phyloP scores from a whole-genome alignment of 1,140 invertebrate species.

The Zaprionus ghesquierei region DNA sequence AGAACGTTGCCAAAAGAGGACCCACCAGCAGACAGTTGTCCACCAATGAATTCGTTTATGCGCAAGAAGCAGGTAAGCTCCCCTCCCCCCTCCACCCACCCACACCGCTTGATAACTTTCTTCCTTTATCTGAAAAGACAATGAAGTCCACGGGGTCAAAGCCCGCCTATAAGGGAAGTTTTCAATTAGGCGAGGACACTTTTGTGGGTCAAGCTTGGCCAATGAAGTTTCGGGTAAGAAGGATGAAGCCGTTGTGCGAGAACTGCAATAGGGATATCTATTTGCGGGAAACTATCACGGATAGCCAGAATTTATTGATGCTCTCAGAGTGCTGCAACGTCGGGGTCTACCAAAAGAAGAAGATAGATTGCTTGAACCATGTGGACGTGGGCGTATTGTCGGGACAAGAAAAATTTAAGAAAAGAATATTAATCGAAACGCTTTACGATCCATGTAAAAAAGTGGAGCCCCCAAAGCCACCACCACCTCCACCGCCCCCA shows the following conservation, averaged over 20 bases:
- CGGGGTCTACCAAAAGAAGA: conserved; percentile 35
- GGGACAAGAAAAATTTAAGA: conserved; percentile 34
- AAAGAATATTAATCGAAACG: not conserved
- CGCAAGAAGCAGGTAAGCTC: no score
- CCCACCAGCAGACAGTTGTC: no score
- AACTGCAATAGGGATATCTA: conserved; percentile 32
- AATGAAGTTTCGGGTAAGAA: conserved; percentile 44
- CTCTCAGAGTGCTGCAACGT: conserved; percentile 53
- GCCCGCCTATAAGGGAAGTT: conserved; percentile 7
- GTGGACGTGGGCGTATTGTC: conserved; percentile 46
- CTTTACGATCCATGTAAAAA: not conserved
- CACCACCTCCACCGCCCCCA: no score
- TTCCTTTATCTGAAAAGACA: no score
- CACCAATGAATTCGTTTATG: no score
- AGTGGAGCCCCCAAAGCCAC: not conserved
- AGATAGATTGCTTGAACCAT: conserved; percentile 48
- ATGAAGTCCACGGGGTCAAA: not conserved
- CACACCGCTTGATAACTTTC: no score
- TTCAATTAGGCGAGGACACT: conserved; percentile 38
- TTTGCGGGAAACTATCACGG: conserved; percentile 35
- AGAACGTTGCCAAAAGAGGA: no score
- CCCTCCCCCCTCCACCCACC: no score
- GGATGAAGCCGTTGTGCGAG: conserved; percentile 25
- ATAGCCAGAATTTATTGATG: conserved; percentile 38
- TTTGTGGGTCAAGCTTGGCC: conserved; percentile 54